These are phyloP conservation scores for Julus scandinavius DNA, from an alignment of 2,888 invertebrate genomes.

Conservation along the genomic window DNA sequence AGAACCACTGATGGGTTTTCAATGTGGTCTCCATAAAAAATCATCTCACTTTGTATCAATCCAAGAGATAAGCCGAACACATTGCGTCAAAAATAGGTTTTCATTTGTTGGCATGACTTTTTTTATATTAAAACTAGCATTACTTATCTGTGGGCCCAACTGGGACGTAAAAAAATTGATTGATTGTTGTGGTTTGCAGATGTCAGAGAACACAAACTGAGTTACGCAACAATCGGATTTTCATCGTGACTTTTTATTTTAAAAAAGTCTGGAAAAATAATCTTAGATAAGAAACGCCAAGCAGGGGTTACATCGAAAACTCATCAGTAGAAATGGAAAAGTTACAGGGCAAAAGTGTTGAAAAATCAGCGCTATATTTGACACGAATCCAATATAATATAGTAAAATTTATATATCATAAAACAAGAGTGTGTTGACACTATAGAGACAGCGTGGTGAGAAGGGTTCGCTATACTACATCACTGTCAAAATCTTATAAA, in stretches of 20 bases:
- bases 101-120: conserved; percentile 26
- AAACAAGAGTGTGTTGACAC: neutral
- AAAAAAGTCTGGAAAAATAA: neutral
- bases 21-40: neutral
- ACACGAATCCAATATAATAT: neutral
- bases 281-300: neutral
- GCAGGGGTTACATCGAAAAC: neutral
- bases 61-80: neutral
- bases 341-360: neutral
- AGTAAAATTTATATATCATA: neutral
- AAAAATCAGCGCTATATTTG: neutral
- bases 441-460: too few relatives aligned
- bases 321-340: neutral
- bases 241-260: conserved; percentile 19
- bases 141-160: neutral
- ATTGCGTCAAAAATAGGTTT: neutral
- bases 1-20: neutral
- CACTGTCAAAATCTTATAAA: too few relatives aligned
- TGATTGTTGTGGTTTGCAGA: conserved; percentile 22
- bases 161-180: neutral
- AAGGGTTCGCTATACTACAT: too few relatives aligned
- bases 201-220: neutral
- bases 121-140: neutral
- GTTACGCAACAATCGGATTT: neutral
- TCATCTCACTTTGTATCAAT: neutral